phyloP scores from a whole-genome alignment of 1,140 invertebrate genomes.

The Camponotus floridanus region DNA sequence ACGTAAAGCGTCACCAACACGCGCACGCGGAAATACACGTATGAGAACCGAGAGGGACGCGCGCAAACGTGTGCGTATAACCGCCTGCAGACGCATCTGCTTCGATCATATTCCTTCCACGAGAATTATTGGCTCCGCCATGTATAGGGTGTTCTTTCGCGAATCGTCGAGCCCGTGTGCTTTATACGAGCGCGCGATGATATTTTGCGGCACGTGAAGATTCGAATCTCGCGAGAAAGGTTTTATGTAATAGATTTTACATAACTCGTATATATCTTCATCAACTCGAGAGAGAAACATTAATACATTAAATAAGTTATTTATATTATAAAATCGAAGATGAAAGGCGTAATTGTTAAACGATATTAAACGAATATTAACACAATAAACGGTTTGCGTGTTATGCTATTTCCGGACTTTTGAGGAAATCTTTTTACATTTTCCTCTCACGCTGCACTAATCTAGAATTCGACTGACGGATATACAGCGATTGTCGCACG shows the following conservation, averaged over 20 bases:
- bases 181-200: constrained; percentile 10
- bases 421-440: constrained; percentile 23
- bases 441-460: constrained; percentile 50
- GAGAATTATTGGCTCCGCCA: constrained; percentile 78
- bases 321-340: neutral
- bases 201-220: neutral
- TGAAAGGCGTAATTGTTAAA: neutral
- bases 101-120: constrained; percentile 79
- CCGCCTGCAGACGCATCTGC: constrained; percentile 76
- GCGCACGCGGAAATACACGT: constrained; percentile 32
- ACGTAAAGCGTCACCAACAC: constrained; percentile 72
- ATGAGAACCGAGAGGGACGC: constrained; percentile 9
- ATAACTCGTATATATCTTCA: neutral
- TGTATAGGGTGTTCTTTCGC: constrained; percentile 72
- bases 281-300: no score
- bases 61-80: constrained; percentile 52
- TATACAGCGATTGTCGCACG: constrained; percentile 60
- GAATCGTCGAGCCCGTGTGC: constrained; percentile 27
- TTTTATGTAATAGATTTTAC: constrained; percentile 7
- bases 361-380: neutral
- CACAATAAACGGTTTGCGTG: neutral
- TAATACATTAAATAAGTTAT: neutral
- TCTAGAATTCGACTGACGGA: constrained; percentile 57
- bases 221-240: constrained; percentile 4
- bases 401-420: neutral